Percentiles rank a stretch among this genome's conserved stretches.
These are phyloP conservation scores for Mormoops blainvillei DNA, from an alignment of 2,113 vertebrate species.

Conservation along the genomic window DNA sequence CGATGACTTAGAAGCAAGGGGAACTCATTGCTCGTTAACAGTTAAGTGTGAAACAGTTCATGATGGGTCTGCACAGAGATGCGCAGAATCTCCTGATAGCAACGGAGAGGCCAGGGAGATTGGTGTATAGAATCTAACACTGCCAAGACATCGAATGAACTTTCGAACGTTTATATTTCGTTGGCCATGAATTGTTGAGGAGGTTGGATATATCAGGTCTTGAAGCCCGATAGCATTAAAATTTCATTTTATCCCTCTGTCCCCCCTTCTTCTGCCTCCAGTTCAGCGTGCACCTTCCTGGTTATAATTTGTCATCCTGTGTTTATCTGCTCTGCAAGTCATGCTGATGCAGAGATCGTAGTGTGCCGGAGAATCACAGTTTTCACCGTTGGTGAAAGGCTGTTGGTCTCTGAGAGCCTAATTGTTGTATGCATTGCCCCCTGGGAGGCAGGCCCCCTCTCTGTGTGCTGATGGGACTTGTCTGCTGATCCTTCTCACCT, in stretches of 20 bases:
- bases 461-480: background rate
- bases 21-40: background rate
- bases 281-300: background rate
- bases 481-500: background rate
- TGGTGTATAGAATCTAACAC: accelerated
- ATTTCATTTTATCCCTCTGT: background rate
- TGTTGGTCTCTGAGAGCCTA: background rate
- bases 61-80: background rate
- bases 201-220: too few species aligned
- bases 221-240: background rate
- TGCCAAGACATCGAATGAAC: background rate
- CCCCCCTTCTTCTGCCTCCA: background rate
- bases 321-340: background rate
- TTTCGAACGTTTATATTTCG: background rate
- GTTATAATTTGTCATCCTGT: background rate
- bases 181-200: background rate
- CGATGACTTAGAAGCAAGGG: background rate
- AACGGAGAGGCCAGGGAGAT: background rate
- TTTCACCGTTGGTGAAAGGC: background rate
- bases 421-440: background rate
- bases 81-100: background rate
- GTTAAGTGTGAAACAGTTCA: background rate
- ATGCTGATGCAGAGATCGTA: accelerated
- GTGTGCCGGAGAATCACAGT: background rate
- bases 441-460: too few species aligned